Base-by-base conservation (phyloP, 2,888 invertebrate genomes). In the Ypsolopha scabrella region DNA sequence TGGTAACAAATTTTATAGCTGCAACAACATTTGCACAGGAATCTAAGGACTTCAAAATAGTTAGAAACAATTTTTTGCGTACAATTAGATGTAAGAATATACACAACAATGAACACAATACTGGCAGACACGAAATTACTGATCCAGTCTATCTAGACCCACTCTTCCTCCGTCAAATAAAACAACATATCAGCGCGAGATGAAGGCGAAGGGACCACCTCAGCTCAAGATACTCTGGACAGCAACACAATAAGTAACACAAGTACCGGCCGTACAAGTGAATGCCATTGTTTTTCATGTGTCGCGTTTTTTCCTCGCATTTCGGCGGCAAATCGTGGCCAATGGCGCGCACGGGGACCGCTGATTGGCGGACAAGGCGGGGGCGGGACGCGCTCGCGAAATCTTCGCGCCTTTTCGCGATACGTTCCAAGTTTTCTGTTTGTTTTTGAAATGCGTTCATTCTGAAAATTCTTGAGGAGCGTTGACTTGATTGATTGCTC, bases 281-380 rank as follows among this genome's bases (percentile, higher is more conserved):
- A 75, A 72, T 75, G 79, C 80, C 82, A 83, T 83, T 82, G 83
- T 82, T 80, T 80, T 79, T 78, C 74, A 60, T 59, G 58, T 57
- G 56, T 58, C 64, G 64, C 63, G 63, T 73, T 76, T 76, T 75
- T 73, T 73, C 71, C 58, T 60, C 54, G 57, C 62, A 64, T 68
- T 70, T 65, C 66, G 65, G 65, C 64, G 64, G 55, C 63, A 63
- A 59, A 57, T 60, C 54, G 48, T 68, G 63, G 54, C 80, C 80
- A 80, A 80, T 81, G 60, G 70, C 64, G 62, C 55, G 54, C 62
- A 58, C 51, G 68, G 66, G 54, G 53, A 54, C 54, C 61, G 54
- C 56, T 61, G 56, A 81, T 82, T 82, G 83, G 83, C 51, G 57
- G 60, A 57, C 52, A 43, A 54, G 55, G 68, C 68, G 73, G 62